Evolutionary conservation across 2,888 invertebrate genomes (phyloP).

Genomic region (Icerya purchasi): DNA sequence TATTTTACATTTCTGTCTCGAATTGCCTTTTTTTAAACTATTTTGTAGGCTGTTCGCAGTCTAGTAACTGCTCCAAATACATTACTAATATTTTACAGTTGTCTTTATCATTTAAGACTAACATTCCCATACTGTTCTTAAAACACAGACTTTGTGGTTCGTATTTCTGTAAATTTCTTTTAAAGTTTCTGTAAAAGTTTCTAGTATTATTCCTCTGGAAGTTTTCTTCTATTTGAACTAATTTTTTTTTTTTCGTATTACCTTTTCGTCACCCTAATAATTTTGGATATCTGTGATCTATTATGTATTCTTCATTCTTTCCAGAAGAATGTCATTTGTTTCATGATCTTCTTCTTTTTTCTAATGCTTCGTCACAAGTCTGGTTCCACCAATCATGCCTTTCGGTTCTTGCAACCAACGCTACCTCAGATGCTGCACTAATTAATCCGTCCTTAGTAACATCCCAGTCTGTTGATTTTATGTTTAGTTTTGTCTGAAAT

Average conservation of each 20-base stretch:
- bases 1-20: not conserved
- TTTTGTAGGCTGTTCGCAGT: no score
- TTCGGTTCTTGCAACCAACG: no score
- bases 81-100: not conserved
- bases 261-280: not conserved
- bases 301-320: no score
- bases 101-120: not conserved
- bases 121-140: not conserved
- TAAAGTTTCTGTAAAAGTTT: not conserved
- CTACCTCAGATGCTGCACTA: not conserved
- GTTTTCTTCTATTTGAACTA: not conserved
- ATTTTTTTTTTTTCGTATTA: not conserved
- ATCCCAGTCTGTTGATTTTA: not conserved
- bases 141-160: not conserved
- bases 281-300: not conserved
- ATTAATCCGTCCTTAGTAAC: not conserved
- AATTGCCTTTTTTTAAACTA: not conserved
- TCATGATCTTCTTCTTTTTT: not conserved
- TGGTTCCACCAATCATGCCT: no score
- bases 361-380: not conserved
- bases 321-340: not conserved
- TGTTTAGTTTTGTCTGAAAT: not conserved
- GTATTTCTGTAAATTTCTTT: not conserved
- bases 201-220: not conserved
- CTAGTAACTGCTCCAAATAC: no score